Percentiles rank a stretch among this genome's conserved stretches.
These are phyloP conservation scores for Acipenser transmontanus DNA, from an alignment of 2,797 vertebrate genomes.

Conservation along the genomic window DNA sequence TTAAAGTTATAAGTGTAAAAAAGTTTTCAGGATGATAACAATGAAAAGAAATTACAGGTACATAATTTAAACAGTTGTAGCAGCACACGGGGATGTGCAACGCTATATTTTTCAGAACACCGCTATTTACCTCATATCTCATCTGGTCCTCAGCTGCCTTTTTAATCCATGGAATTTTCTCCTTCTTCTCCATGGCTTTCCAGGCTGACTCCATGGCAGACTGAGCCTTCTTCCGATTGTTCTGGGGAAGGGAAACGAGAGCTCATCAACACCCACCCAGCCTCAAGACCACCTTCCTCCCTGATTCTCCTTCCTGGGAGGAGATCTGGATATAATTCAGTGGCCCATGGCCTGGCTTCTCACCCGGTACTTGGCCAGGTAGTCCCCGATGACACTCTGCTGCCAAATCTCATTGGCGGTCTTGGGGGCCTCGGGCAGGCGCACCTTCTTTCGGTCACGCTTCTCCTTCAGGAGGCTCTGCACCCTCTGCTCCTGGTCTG, in stretches of 20 bases:
- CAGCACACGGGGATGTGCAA: too few relatives aligned
- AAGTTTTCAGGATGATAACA: too few relatives aligned
- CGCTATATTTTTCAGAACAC: too few relatives aligned
- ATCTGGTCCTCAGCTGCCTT: slow-evolving; percentile 75
- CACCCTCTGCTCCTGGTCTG: slow-evolving; percentile 42
- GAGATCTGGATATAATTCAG: background rate
- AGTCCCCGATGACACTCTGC: slow-evolving; percentile 65
- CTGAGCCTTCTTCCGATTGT: slow-evolving; percentile 61
- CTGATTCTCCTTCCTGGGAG: background rate
- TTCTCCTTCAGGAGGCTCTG: slow-evolving; percentile 38
- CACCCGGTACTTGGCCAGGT: slow-evolving; percentile 63
- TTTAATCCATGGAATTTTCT: slow-evolving; percentile 74
- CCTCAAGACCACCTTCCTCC: background rate
- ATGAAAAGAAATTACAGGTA: too few relatives aligned
- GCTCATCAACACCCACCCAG: too few relatives aligned
- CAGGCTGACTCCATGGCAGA: slow-evolving; percentile 59
- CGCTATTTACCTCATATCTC: slow-evolving; percentile 65
- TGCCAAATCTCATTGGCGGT: slow-evolving; percentile 71
- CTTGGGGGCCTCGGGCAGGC: slow-evolving; percentile 63
- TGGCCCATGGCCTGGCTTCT: slow-evolving; percentile 5
- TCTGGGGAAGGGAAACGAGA: slow-evolving; percentile 36
- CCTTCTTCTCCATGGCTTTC: slow-evolving; percentile 73
- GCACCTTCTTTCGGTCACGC: slow-evolving; percentile 46
- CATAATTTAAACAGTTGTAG: too few relatives aligned
- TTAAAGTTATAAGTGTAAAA: too few relatives aligned